Percentiles rank a stretch among this genome's conserved stretches.
Conservation (phyloP, 2,113 vertebrate species). For the Narcine bancroftii region DNA sequence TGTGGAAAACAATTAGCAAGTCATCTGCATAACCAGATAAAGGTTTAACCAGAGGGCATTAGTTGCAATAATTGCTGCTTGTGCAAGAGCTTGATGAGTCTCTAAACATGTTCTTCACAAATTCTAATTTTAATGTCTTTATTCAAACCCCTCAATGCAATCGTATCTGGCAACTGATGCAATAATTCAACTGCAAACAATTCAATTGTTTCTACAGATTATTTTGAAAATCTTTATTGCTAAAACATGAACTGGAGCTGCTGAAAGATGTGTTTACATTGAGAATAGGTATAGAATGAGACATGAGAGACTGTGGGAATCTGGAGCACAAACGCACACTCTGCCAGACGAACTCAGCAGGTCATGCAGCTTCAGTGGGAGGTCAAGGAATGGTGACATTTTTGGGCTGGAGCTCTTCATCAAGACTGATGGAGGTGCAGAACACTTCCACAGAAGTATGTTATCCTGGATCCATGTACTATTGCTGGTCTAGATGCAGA, state of each 20-base stretch:
- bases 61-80: background rate
- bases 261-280: background rate
- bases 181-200: too few relatives aligned
- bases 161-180: too few relatives aligned
- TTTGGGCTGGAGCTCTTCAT: too few relatives aligned
- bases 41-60: background rate
- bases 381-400: too few relatives aligned
- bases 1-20: background rate
- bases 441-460: too few relatives aligned
- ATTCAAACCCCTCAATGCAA: background rate
- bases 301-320: too few relatives aligned
- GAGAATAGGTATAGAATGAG: background rate
- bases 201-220: too few relatives aligned
- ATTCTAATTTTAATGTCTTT: background rate
- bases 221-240: too few relatives aligned
- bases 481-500: background rate
- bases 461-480: background rate
- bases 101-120: background rate
- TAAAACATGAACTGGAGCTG: background rate
- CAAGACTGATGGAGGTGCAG: too few relatives aligned
- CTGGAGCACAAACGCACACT: too few relatives aligned
- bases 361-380: too few relatives aligned
- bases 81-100: background rate
- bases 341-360: too few relatives aligned
- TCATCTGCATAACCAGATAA: background rate